Percentiles rank a stretch among this genome's conserved stretches.
phyloP scores from a whole-genome alignment of 2,113 vertebrate genomes.

The Heterocephalus glaber region DNA sequence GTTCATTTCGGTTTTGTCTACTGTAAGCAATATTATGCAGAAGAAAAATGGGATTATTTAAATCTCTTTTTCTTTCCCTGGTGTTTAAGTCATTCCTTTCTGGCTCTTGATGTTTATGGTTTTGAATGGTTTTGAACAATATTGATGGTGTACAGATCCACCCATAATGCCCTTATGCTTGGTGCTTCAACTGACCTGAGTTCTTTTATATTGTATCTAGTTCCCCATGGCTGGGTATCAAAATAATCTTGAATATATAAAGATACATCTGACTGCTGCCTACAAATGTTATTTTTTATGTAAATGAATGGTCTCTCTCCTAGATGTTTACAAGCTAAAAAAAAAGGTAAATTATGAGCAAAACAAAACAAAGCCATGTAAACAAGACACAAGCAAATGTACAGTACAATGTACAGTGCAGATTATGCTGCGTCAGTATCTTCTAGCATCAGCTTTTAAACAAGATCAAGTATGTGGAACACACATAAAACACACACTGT shows the following conservation, averaged over 20 bases:
- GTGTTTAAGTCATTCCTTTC: not conserved
- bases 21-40: no score
- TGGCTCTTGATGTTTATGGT: not conserved
- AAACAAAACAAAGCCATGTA: not conserved
- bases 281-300: not conserved
- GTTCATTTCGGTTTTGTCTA: no score
- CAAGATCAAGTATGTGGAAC: no score
- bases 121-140: not conserved
- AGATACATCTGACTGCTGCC: not conserved
- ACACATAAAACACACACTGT: no score
- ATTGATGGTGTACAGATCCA: not conserved
- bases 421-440: not conserved
- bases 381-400: not conserved
- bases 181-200: not conserved
- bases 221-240: not conserved
- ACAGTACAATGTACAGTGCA: not conserved
- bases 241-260: conserved; percentile 1
- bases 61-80: not conserved
- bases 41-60: no score
- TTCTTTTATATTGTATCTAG: not conserved
- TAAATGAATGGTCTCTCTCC: not conserved
- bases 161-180: not conserved
- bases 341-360: not conserved
- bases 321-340: not conserved
- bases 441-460: not conserved